Evolutionary conservation across 2,113 vertebrate species (phyloP), one percentile per base, ranked within the genome.

Genomic region (Pundamilia nyererei): DNA sequence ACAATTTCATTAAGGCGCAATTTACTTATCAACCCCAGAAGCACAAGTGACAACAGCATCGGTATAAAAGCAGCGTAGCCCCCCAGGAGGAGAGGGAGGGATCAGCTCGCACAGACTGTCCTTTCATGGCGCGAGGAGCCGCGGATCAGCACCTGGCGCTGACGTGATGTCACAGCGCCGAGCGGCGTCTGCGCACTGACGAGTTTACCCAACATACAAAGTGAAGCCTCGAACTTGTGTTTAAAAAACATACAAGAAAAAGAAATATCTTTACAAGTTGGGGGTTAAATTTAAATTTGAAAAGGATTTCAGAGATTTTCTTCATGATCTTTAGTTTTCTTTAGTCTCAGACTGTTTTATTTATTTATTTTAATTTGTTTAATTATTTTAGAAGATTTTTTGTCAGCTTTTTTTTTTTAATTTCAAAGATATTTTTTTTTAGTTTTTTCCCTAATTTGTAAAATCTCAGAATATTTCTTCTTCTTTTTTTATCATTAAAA

Each of bases 261-360:
- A 60, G 1, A 19, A 60, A 60, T 58, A 1, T 60, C 15, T 60
- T 60, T 33, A 33, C 6, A 33, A 60, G 29, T 4, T 60, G 14
- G 12, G 4, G 33, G 13, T 24, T 24, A 2, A 15, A 42, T 70
- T 70, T 42, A 0, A 70, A 24, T 40, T 4, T 42, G 3, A 24
- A 24, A 21, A 68, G 0, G 9, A 38, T 7, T 35, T 1, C 11
- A 24, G 5, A 70, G 62, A 42, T 42, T 42, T 38, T 38, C 0
- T 38, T 65, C 6, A 0, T 35, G 31, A 12, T 62, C 31, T 62
- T 62, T 33, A 10, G 29, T 33, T 60, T 65, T 65, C 17, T 62
- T 38, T 68, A 21, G 6, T 38, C 62, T 68, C 62, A 40, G 35
- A 40, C 0, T 0, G 1, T 10, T 3, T 7, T 1, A 3, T 56